Base-by-base conservation (phyloP, 2,113 vertebrate species). In the Gorilla gorilla region DNA sequence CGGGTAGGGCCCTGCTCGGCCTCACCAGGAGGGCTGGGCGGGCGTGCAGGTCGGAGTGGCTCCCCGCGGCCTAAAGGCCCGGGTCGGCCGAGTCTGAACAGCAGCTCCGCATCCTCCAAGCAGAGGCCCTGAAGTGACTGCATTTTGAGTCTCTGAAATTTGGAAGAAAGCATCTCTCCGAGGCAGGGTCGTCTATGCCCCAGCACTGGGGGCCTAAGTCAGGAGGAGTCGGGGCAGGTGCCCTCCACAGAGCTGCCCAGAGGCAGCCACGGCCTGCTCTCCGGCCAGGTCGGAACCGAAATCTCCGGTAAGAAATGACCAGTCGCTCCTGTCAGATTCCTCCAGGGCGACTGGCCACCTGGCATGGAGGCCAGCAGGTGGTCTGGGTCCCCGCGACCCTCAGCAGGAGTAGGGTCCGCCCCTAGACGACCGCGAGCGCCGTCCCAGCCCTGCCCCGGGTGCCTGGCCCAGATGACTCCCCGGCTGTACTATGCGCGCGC, bases 201-300 rank as follows among this genome's bases (percentile, higher is more conserved):
- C 11, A 2, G 16, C 64, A 90, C 89, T 50, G 79, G 95, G 68
- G 89, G 86, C 14, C 23, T 35, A 12, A 9, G 9, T n/a, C 8
- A 30, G 22, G 40, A 27, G 66, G 23, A 52, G 16, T 17, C 22
- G 0, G 68, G 17, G 32, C 73, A 16, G 30, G 40, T 12, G 52
- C 35, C 32, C 30, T 40, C 12, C 11, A 1, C 0, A 0, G 5
- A 0, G n/a, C 18, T 43, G 0, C 35, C 13, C 18, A 0, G 1
- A 17, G 25, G 64, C 12, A 18, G 68, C 35, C 2, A 38, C 52
- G 35, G 22, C 8, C 40, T 6, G 27, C 55, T 10, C 16, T 38
- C 22, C 2, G 27, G 32, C 6, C 27, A 32, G 52, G 48, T 13
- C 16, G 30, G 68, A 45, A 10, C 23, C 0, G 1, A 25, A 59